These are phyloP conservation scores for Eretmocerus hayati DNA, from an alignment of 2,888 invertebrate species.

Conservation along the genomic window DNA sequence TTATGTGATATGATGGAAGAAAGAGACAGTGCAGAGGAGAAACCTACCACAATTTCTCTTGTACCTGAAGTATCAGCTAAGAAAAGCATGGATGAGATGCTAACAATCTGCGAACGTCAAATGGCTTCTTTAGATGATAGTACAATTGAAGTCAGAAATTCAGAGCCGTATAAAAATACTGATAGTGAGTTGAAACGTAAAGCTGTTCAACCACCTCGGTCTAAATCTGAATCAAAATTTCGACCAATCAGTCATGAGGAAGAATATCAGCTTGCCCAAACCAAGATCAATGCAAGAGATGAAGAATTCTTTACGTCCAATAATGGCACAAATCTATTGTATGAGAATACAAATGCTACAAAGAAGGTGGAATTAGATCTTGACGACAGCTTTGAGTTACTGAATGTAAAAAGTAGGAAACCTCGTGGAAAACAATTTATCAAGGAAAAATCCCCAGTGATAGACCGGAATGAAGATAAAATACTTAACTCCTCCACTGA, in stretches of 20 bases:
- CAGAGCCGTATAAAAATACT: slow-evolving; percentile 17
- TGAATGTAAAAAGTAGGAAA: background rate
- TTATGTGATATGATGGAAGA: slow-evolving; percentile 24
- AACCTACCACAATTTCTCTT: slow-evolving; percentile 12
- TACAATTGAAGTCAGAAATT: slow-evolving; percentile 13
- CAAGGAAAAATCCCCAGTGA: background rate
- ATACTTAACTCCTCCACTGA: background rate
- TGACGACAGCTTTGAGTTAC: background rate
- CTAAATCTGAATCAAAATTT: slow-evolving; percentile 15
- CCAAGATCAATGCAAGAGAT: background rate
- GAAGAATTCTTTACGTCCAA: background rate
- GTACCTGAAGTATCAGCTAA: slow-evolving; percentile 16
- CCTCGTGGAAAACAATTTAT: background rate
- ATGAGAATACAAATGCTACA: background rate
- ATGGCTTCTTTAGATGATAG: slow-evolving; percentile 30
- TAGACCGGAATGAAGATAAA: background rate
- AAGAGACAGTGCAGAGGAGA: slow-evolving; percentile 14
- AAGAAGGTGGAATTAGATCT: background rate
- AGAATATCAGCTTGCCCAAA: background rate
- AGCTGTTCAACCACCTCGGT: slow-evolving; percentile 7
- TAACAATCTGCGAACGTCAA: slow-evolving; percentile 31
- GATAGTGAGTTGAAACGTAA: slow-evolving; percentile 8
- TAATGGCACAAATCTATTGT: background rate
- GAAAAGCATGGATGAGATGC: slow-evolving; percentile 24
- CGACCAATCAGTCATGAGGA: background rate